Conservation (phyloP, 2,113 vertebrate species). For the Brevimyrus niger region DNA sequence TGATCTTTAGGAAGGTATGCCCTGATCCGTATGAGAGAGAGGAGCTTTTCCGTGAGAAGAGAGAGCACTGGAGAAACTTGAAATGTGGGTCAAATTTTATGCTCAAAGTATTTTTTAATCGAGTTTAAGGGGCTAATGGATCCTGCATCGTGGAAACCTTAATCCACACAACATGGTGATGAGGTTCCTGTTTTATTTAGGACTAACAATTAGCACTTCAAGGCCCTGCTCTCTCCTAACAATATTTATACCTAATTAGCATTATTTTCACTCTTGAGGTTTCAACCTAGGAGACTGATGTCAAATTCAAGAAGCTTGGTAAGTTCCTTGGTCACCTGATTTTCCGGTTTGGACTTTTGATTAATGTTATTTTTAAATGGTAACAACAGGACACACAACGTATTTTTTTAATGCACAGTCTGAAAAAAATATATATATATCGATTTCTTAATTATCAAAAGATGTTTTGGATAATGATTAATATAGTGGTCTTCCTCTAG, state of each 20-base stretch:
- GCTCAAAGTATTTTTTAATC: constrained; percentile 15
- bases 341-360: neutral
- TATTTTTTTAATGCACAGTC: neutral
- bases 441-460: neutral
- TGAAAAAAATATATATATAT: neutral
- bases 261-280: neutral
- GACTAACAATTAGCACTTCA: constrained; percentile 1
- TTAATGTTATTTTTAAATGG: neutral
- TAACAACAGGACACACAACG: neutral
- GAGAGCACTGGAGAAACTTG: neutral
- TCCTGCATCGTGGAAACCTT: neutral
- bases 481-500: neutral
- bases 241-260: neutral
- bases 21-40: neutral
- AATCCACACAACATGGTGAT: constrained; percentile 18
- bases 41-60: constrained; percentile 16
- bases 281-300: neutral
- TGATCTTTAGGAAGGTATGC: constrained; percentile 11
- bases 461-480: neutral
- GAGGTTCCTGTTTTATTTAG: constrained; percentile 2
- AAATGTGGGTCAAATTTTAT: constrained; percentile 17
- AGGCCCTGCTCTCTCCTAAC: neutral
- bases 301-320: neutral
- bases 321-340: neutral
- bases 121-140: constrained; percentile 25